Percentiles rank a stretch among this genome's conserved stretches.
Evolutionary conservation across 2,113 vertebrate species (phyloP).

Genomic region (Gavia stellata): DNA sequence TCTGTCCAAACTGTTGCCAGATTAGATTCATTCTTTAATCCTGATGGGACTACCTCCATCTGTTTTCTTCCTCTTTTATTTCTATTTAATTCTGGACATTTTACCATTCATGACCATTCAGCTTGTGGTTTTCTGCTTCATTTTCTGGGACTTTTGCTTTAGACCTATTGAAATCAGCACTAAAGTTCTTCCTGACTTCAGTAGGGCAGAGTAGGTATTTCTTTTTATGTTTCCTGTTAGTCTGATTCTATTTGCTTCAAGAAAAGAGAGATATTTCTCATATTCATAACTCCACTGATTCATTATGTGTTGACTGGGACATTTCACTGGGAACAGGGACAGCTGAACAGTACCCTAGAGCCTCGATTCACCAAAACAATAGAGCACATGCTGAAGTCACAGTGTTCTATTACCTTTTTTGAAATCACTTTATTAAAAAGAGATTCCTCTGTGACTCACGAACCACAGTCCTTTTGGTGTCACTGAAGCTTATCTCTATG

Average conservation of each 20-base stretch:
- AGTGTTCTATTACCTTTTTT: background rate
- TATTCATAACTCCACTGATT: background rate
- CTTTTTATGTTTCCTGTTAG: background rate
- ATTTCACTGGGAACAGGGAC: background rate
- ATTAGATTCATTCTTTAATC: background rate
- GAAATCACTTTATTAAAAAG: slow-evolving; percentile 11
- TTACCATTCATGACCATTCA: background rate
- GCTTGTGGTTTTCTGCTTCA: background rate
- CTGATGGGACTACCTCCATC: background rate
- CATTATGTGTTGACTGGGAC: background rate
- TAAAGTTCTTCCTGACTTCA: background rate
- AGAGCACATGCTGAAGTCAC: background rate
- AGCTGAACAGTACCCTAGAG: background rate
- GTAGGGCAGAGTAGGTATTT: background rate
- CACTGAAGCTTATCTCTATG: slow-evolving; percentile 10
- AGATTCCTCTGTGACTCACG: slow-evolving; percentile 17
- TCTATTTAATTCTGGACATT: background rate
- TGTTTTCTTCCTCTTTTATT: background rate
- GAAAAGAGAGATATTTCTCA: background rate
- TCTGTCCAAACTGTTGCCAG: background rate
- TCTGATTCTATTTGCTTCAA: background rate
- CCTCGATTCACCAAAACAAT: background rate
- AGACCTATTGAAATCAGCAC: background rate
- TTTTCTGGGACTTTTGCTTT: background rate
- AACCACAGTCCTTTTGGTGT: background rate